A percentile compares a stretch with the other conserved stretches of the same genome.
Conservation (phyloP, 2,113 vertebrate genomes). For the Chamaetylas fuelleborni region DNA sequence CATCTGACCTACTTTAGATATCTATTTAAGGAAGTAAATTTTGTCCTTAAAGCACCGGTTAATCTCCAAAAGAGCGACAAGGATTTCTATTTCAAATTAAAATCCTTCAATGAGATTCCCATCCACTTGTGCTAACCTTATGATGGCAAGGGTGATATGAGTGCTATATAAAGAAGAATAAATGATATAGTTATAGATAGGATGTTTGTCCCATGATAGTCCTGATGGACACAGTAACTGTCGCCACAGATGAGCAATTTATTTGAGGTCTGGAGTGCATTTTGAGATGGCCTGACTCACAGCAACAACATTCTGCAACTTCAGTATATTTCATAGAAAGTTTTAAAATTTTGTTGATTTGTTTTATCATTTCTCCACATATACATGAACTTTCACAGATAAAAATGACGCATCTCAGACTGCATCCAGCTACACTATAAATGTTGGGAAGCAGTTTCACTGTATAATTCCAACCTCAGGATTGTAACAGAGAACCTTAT, state of each 20-base stretch:
- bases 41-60: background rate
- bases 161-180: background rate
- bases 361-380: background rate
- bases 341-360: background rate
- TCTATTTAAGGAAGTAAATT: constrained; percentile 1
- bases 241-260: background rate
- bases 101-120: background rate
- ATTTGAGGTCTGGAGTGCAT: background rate
- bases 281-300: background rate
- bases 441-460: background rate
- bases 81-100: background rate
- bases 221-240: background rate
- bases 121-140: background rate
- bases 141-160: background rate
- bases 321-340: background rate
- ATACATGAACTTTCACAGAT: background rate
- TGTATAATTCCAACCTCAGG: background rate
- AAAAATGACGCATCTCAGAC: background rate
- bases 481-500: background rate
- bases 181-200: background rate
- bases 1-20: constrained; percentile 14
- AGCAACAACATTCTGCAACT: background rate
- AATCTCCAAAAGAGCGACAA: background rate
- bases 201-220: background rate
- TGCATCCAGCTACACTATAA: background rate